Base-by-base conservation (phyloP, 2,113 vertebrate species). In the Columba janthina region DNA sequence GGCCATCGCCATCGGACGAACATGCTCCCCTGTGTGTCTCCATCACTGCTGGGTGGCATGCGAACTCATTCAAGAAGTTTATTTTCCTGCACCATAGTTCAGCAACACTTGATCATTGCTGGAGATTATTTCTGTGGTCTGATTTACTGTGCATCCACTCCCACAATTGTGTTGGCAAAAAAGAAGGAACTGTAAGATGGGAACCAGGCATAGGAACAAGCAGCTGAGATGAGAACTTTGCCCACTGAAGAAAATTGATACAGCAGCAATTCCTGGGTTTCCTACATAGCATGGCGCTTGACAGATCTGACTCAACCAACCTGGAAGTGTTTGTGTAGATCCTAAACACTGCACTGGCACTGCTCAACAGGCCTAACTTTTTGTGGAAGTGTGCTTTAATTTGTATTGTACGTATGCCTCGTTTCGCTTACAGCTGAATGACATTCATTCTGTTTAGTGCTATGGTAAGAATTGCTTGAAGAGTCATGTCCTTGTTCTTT, bases 371-470 rank as follows among this genome's bases (percentile, higher is more conserved):
- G 44, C 16, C 10, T 4, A 4, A 5, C 11, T 73, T 86, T 38
- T 67, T 71, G 40, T 78, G 28, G 28, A 85, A 53, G 16, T 0
- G 1, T 24, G 10, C 24, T 18, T 80, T 48, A 26, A 11, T 48
- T 78, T 9, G 2, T 50, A 0, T 60, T 56, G 77, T 16, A 21
- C 0, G 1, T 6, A 3, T 51, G 29, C 29, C n/a, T 73, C 1
- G 1, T 65, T 85, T 93, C 5, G 1, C 64, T 78, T 74, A 28
- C 5, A 70, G 50, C 54, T 67, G 38, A 88, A 15, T 31, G 18
- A 10, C 0, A 0, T 61, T 90, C 31, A 7, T 96, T 79, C 54
- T 51, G 48, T 25, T 91, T 32, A 60, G 54, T 66, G 38, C 62
- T 85, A 11, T 0, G 0, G 25, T 54, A 53, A 56, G 46, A 73